Percentiles rank a stretch among this genome's conserved stretches.
Evolutionary conservation across 2,797 vertebrate species (phyloP).

Genomic region (Neosilurus hyrtlii): DNA sequence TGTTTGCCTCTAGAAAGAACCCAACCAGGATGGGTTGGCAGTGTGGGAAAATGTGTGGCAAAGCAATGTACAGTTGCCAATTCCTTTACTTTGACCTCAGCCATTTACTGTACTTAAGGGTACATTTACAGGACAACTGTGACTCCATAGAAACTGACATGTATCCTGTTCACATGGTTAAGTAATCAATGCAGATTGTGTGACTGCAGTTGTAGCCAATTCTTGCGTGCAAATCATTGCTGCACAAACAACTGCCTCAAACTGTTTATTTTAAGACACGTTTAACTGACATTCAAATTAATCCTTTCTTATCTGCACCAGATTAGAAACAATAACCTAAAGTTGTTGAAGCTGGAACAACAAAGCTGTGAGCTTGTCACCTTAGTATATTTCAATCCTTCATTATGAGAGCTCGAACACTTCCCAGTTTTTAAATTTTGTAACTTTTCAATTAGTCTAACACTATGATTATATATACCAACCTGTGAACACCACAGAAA

Average conservation of each 20-base stretch:
- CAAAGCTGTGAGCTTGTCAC: background rate
- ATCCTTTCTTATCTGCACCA: conserved; percentile 3
- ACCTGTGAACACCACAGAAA: conserved; percentile 8
- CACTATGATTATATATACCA: conserved; percentile 67
- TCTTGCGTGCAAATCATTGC: background rate
- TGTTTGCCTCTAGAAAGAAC: conserved; percentile 64
- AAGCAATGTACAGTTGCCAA: conserved; percentile 49
- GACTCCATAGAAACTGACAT: background rate
- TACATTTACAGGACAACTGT: conserved; percentile 45
- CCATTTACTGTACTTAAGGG: conserved; percentile 55
- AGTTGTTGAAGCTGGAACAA: background rate
- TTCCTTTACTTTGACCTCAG: conserved; percentile 42
- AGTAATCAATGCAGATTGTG: background rate
- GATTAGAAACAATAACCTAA: conserved; percentile 3
- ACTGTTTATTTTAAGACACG: conserved; percentile 4
- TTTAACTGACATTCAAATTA: background rate
- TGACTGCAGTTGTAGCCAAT: background rate
- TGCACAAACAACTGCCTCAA: background rate
- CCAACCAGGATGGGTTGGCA: conserved; percentile 74
- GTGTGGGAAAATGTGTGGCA: conserved; percentile 80
- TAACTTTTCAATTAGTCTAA: conserved; percentile 67
- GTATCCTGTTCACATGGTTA: conserved; percentile 13
- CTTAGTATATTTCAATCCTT: conserved; percentile 34
- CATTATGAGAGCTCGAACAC: conserved; percentile 59
- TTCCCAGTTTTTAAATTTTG: conserved; percentile 51